Percentiles rank a stretch among this genome's conserved stretches.
Evolutionary conservation across 2,888 invertebrate species (phyloP).

Genomic region (Zootermopsis nevadensis): DNA sequence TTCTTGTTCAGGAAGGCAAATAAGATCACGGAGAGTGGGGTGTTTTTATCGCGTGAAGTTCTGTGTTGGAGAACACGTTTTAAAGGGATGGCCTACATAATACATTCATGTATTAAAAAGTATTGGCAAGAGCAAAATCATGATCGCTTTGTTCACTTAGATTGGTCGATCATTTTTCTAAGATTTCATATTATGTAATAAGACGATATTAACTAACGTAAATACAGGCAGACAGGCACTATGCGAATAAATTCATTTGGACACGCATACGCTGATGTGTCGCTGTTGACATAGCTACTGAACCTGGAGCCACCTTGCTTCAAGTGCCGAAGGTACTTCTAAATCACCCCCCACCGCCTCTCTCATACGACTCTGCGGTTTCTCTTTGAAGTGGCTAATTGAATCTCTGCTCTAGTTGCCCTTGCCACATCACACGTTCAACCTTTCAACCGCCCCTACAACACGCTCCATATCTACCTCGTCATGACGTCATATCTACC

Average conservation of each 20-base stretch:
- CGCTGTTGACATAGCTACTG: constrained; percentile 24
- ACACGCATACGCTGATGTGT: neutral
- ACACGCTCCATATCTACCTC: neutral
- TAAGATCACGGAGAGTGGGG: too few species aligned
- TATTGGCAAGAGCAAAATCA: too few species aligned
- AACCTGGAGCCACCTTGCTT: neutral
- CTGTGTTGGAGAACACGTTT: too few species aligned
- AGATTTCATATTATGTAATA: too few species aligned
- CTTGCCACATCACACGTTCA: constrained; percentile 28
- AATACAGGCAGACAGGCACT: neutral
- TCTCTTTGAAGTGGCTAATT: constrained; percentile 45
- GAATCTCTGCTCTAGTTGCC: constrained; percentile 37
- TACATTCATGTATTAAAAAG: too few species aligned
- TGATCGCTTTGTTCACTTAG: too few species aligned
- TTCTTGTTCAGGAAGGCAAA: too few species aligned
- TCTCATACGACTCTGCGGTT: neutral
- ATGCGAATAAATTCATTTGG: neutral
- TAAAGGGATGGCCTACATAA: too few species aligned
- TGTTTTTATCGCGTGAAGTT: too few species aligned
- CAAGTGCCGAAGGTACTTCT: neutral
- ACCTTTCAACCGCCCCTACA: neutral
- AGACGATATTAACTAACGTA: too few species aligned
- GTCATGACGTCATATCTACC: constrained; percentile 19
- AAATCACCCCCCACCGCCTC: neutral
- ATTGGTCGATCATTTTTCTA: too few species aligned